phyloP scores from a whole-genome alignment of 2,797 vertebrate genomes.

The Darevskia mixta region DNA sequence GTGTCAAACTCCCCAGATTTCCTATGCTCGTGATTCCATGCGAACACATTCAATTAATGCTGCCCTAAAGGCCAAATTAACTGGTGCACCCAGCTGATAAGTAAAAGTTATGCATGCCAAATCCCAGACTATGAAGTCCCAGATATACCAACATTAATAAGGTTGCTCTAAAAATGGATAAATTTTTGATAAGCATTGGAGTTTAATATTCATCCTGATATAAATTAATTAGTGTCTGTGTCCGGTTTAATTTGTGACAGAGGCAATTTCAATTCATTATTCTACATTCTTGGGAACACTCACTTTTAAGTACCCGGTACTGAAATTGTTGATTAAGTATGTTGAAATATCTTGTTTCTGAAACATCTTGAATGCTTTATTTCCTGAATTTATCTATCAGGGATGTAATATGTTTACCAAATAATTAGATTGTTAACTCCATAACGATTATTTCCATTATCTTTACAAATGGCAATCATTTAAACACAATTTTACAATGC shows the following conservation, averaged over 20 bases:
- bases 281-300: neutral
- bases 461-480: neutral
- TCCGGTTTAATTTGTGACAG: constrained; percentile 19
- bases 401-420: neutral
- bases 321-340: neutral
- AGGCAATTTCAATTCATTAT: constrained; percentile 11
- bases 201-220: constrained; percentile 27
- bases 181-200: constrained; percentile 31
- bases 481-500: neutral
- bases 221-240: constrained; percentile 28
- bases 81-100: neutral
- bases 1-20: neutral
- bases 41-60: constrained; percentile 18
- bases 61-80: constrained; percentile 16
- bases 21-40: neutral
- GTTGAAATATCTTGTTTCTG: neutral
- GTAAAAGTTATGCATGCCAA: constrained; percentile 11
- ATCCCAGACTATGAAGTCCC: neutral
- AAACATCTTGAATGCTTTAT: neutral
- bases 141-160: constrained; percentile 14
- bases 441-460: neutral
- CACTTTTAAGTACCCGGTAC: neutral
- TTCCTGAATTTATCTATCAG: neutral
- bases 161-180: constrained; percentile 14
- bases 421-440: neutral